Percentiles rank a stretch among this genome's conserved stretches.
These are phyloP conservation scores for Leuciscus waleckii DNA, from an alignment of 2,797 vertebrate species.

Conservation along the genomic window DNA sequence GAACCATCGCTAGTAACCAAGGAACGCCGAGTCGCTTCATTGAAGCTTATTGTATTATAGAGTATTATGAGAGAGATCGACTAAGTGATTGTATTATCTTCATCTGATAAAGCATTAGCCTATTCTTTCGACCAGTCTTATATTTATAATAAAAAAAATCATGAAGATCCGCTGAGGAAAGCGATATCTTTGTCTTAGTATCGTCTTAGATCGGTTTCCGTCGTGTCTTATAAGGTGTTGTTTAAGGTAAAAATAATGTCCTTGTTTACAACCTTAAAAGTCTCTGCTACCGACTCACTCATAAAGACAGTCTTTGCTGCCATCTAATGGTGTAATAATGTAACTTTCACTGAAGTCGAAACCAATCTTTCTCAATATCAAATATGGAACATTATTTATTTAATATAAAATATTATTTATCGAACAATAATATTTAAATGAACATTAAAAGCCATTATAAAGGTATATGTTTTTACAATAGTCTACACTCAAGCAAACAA, in stretches of 20 bases:
- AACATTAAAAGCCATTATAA: neutral
- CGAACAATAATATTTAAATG: neutral
- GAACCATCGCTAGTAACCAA: too few relatives aligned
- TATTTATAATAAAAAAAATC: neutral
- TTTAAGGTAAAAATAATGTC: neutral
- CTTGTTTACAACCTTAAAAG: neutral
- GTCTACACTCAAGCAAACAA: neutral
- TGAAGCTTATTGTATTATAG: neutral
- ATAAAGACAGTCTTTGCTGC: too few relatives aligned
- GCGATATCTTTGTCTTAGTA: neutral
- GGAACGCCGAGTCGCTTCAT: neutral
- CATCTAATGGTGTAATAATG: too few relatives aligned
- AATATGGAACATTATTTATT: neutral
- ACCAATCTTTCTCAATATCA: neutral
- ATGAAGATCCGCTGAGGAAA: neutral
- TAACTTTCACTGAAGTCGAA: neutral
- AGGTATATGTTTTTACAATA: neutral
- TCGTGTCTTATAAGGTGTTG: neutral
- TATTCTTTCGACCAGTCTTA: neutral
- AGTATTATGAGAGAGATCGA: neutral
- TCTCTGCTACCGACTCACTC: too few relatives aligned
- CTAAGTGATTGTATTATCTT: neutral
- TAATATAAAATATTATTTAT: neutral
- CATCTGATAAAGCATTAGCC: neutral
- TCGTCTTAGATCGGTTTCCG: neutral